Percentiles rank a stretch among this genome's conserved stretches.
Conservation (phyloP, 2,888 invertebrate genomes). For the Mythimna ferrago region DNA sequence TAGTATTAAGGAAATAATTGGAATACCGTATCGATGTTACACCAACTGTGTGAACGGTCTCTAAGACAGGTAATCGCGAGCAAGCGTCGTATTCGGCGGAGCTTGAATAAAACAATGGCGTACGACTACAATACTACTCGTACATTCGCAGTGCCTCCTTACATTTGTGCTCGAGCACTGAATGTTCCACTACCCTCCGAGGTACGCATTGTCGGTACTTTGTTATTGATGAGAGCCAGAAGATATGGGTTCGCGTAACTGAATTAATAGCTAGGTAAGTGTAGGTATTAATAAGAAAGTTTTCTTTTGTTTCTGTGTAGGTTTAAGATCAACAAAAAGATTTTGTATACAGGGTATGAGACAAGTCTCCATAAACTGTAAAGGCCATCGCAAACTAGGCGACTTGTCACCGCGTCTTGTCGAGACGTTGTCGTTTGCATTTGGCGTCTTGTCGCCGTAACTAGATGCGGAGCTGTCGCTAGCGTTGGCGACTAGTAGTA, state of each 20-base stretch:
- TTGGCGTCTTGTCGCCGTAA: too few species aligned
- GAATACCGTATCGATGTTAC: not conserved
- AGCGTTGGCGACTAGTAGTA: too few species aligned
- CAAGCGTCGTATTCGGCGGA: constrained; percentile 3
- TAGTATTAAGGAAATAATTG: too few species aligned
- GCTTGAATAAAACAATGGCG: constrained; percentile 43
- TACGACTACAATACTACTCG: constrained; percentile 7
- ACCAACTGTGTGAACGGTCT: not conserved
- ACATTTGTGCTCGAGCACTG: not conserved
- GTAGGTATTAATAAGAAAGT: not conserved
- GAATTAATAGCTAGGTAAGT: not conserved
- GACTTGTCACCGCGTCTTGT: too few species aligned
- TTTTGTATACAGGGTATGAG: too few species aligned
- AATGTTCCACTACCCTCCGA: too few species aligned
- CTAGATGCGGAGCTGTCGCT: too few species aligned
- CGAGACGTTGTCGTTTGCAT: too few species aligned
- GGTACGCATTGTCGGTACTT: constrained; percentile 8
- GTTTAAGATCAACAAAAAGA: too few species aligned
- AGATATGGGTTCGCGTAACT: not conserved
- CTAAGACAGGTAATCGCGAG: not conserved
- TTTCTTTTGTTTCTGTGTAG: not conserved
- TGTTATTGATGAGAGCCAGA: constrained; percentile 8
- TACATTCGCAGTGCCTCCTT: not conserved
- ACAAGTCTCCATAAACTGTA: too few species aligned
- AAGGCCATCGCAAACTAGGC: too few species aligned